A percentile compares a stretch with the other conserved stretches of the same genome.
phyloP scores from a whole-genome alignment of 2,888 invertebrate species.

The Conistra vaccinii region DNA sequence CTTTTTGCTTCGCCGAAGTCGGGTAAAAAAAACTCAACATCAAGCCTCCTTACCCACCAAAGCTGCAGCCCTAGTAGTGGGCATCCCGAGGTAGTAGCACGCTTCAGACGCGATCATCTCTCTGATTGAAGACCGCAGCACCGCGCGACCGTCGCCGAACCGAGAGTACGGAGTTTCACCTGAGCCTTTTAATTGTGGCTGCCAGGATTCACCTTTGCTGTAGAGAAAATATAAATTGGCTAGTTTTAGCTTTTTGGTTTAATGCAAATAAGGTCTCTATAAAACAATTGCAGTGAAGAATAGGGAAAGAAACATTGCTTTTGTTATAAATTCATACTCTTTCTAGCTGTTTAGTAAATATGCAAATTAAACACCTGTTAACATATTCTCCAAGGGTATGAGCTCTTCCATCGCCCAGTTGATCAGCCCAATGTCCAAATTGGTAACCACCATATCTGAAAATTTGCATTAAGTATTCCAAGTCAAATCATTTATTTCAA shows the following conservation, averaged over 20 bases:
- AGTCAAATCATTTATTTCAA: not conserved
- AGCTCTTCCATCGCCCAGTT: slow-evolving; percentile 92
- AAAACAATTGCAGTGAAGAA: not conserved
- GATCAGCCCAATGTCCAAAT: slow-evolving; percentile 93
- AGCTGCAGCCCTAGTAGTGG: slow-evolving; percentile 85
- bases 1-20: too few relatives aligned
- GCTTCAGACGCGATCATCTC: slow-evolving; percentile 92
- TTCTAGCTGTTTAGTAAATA: not conserved
- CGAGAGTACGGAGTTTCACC: slow-evolving; percentile 93
- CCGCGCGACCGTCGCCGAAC: slow-evolving; percentile 92
- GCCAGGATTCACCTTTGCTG: slow-evolving; percentile 91
- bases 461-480: slow-evolving; percentile 26
- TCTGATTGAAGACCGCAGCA: slow-evolving; percentile 92
- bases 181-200: slow-evolving; percentile 92
- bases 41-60: slow-evolving; percentile 87
- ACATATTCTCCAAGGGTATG: slow-evolving; percentile 89
- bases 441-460: slow-evolving; percentile 92
- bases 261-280: not conserved
- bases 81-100: slow-evolving; percentile 85
- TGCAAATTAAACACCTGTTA: slow-evolving; percentile 77
- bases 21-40: not conserved
- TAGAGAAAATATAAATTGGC: not conserved
- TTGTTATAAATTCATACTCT: not conserved
- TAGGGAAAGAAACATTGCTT: not conserved
- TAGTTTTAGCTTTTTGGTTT: not conserved